Percentiles rank a stretch among this genome's conserved stretches.
phyloP scores from a whole-genome alignment of 2,888 invertebrate genomes.

The Dascillus cervinus region DNA sequence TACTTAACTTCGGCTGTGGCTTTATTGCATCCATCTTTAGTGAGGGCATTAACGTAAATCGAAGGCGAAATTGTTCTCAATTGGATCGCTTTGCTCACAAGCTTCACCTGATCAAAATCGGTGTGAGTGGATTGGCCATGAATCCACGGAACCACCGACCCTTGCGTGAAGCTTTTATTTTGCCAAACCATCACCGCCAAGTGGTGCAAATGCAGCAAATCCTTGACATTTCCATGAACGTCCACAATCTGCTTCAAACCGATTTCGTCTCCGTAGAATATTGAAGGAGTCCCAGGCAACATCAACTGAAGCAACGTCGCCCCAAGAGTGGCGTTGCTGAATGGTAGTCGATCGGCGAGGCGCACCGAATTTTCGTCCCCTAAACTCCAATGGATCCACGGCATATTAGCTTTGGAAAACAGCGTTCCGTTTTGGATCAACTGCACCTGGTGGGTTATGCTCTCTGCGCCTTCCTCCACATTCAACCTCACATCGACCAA shows the following conservation, averaged over 20 bases:
- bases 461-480: slow-evolving; percentile 49
- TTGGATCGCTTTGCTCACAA: slow-evolving; percentile 52
- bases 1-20: slow-evolving; percentile 64
- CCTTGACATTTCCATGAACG: slow-evolving; percentile 50
- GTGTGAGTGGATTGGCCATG: slow-evolving; percentile 47
- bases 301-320: slow-evolving; percentile 67
- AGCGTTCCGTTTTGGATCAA: slow-evolving; percentile 50
- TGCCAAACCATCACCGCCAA: slow-evolving; percentile 63
- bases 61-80: slow-evolving; percentile 59
- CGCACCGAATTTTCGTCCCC: slow-evolving; percentile 57
- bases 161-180: slow-evolving; percentile 43
- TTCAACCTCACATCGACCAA: slow-evolving; percentile 63
- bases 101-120: slow-evolving; percentile 47
- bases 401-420: slow-evolving; percentile 53
- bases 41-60: slow-evolving; percentile 63
- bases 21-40: slow-evolving; percentile 54
- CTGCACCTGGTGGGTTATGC: slow-evolving; percentile 53
- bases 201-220: slow-evolving; percentile 58
- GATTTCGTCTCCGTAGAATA: slow-evolving; percentile 91
- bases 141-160: slow-evolving; percentile 57
- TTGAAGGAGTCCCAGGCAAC: slow-evolving; percentile 78
- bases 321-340: slow-evolving; percentile 58
- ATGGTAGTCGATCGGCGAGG: slow-evolving; percentile 48
- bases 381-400: slow-evolving; percentile 77
- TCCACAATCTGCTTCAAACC: slow-evolving; percentile 56